Conservation (phyloP, 2,888 invertebrate genomes). For the Chalcis sispes region DNA sequence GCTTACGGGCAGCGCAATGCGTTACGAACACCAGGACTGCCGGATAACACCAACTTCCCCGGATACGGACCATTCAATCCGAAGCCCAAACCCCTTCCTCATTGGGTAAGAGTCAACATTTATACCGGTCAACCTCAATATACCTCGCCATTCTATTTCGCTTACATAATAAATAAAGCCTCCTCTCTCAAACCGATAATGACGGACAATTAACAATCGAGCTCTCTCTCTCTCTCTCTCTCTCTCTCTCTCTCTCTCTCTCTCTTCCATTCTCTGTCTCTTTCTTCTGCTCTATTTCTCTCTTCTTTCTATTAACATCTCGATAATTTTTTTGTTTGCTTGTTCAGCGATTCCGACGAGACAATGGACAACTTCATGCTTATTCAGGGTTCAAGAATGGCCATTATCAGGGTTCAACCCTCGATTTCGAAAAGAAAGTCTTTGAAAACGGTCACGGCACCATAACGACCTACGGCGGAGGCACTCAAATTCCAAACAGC, state of each 20-base stretch:
- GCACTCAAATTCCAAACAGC: not conserved
- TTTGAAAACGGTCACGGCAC: not conserved
- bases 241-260: too few species aligned
- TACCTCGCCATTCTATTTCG: not conserved
- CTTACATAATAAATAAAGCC: slow-evolving; percentile 6
- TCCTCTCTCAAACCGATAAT: not conserved
- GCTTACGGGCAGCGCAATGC: not conserved
- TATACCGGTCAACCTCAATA: not conserved
- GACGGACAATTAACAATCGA: slow-evolving; percentile 12
- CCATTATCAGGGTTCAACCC: not conserved
- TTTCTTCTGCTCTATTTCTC: not conserved
- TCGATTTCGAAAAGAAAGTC: not conserved
- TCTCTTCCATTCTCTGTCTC: too few species aligned
- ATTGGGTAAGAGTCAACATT: slow-evolving; percentile 25
- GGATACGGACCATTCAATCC: slow-evolving; percentile 11
- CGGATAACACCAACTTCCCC: slow-evolving; percentile 13
- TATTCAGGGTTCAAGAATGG: not conserved
- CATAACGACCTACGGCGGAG: not conserved
- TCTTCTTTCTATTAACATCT: not conserved
- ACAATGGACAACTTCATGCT: not conserved
- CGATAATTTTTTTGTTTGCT: not conserved
- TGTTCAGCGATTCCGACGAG: not conserved
- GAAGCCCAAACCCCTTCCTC: not conserved
- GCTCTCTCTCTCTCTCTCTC: too few species aligned
- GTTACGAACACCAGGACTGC: not conserved